Evolutionary conservation across 2,113 vertebrate genomes (phyloP).

Genomic region (Chaenogobius annularis): DNA sequence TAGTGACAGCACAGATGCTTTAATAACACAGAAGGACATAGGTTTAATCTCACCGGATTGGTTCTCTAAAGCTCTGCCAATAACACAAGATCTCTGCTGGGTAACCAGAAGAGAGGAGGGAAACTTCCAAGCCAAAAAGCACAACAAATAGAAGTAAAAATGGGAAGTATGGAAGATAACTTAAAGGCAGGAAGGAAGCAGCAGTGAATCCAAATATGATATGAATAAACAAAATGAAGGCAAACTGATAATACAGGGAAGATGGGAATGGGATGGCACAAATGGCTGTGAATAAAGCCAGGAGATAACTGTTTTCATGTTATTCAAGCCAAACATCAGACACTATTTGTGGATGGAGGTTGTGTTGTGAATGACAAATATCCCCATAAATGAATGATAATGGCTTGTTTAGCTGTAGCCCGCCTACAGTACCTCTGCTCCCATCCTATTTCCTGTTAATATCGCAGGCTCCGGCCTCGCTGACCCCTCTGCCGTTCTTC

Average conservation of each 20-base stretch:
- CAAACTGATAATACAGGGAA: neutral
- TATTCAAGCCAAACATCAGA: slow-evolving; percentile 39
- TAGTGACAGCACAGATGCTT: slow-evolving; percentile 36
- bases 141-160: neutral
- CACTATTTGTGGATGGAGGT: slow-evolving; percentile 30
- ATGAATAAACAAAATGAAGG: neutral
- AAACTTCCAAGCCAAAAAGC: neutral
- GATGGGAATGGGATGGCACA: slow-evolving; percentile 7
- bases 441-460: slow-evolving; percentile 67
- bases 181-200: neutral
- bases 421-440: slow-evolving; percentile 50
- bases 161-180: neutral
- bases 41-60: slow-evolving; percentile 62
- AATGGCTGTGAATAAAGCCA: slow-evolving; percentile 30
- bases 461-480: slow-evolving; percentile 39
- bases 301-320: slow-evolving; percentile 29
- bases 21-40: slow-evolving; percentile 65
- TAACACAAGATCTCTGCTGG: slow-evolving; percentile 54
- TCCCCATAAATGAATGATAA: slow-evolving; percentile 63
- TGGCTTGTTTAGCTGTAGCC: slow-evolving; percentile 54
- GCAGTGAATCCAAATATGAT: neutral
- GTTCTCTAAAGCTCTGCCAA: slow-evolving; percentile 62
- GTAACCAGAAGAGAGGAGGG: slow-evolving; percentile 21
- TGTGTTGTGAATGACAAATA: slow-evolving; percentile 65
- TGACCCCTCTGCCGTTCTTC: slow-evolving; percentile 48